Conservation (phyloP, 2,113 vertebrate genomes). For the Plecotus auritus region DNA sequence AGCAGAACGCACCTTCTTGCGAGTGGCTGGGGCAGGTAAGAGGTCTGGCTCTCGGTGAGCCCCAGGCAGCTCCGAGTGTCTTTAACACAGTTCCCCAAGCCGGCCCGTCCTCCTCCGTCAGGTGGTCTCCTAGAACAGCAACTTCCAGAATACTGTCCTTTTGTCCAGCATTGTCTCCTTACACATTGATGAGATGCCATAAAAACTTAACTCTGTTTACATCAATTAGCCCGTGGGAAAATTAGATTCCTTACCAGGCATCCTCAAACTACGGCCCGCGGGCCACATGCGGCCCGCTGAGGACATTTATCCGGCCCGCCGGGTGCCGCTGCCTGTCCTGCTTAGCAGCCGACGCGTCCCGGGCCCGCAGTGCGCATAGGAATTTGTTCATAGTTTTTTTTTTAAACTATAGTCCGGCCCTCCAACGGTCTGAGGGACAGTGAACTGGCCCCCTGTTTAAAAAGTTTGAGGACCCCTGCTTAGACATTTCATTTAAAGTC, state of each 20-base stretch:
- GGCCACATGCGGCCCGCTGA: too few relatives aligned
- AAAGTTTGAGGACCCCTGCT: too few relatives aligned
- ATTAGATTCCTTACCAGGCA: background rate
- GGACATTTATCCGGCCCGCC: too few relatives aligned
- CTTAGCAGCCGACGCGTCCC: too few relatives aligned
- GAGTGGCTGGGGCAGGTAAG: background rate
- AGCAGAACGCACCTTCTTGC: background rate
- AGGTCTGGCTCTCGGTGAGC: background rate
- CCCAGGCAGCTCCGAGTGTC: background rate
- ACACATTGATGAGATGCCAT: background rate
- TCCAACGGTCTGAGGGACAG: too few relatives aligned
- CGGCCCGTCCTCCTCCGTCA: background rate
- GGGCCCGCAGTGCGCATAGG: too few relatives aligned
- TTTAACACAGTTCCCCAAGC: background rate
- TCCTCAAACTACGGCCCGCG: too few relatives aligned
- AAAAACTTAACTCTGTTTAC: too few relatives aligned
- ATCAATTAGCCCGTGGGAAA: background rate
- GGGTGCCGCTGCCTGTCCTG: too few relatives aligned
- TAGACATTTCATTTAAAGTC: background rate
- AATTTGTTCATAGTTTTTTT: too few relatives aligned
- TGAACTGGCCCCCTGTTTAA: too few relatives aligned
- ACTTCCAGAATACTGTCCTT: background rate
- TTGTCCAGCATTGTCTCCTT: background rate
- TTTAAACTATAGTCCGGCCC: too few relatives aligned
- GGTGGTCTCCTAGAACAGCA: rapidly evolving